Base-by-base conservation (phyloP, 2,113 vertebrate species). In the Rana temporaria region DNA sequence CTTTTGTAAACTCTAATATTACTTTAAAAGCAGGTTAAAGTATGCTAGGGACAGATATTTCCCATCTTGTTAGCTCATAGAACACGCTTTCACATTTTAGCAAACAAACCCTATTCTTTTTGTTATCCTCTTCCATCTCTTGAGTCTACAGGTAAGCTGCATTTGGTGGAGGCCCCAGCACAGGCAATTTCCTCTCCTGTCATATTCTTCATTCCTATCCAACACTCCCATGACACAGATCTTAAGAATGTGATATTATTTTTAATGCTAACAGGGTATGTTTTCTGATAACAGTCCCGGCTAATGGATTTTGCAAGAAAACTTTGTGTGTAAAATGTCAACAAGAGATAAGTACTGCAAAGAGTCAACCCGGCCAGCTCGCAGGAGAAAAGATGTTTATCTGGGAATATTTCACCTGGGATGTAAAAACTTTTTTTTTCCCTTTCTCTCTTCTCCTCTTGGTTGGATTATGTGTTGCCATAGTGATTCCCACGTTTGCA, bases 301-400 rank as follows among this genome's bases (percentile, higher is more conserved):
- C 38, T 87, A 88, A 88, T 86, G 60, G 72, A 85, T 87, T 90
- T 87, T 88, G 73, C 24, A 81, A 89, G 70, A 84, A 84, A 86
- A 70, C 71, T 86, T 86, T 79, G 19, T 22, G n/a, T 76, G 42
- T 84, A 86, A 90, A 89, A 84, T 86, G 34, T 87, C 79, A 87
- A 84, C 57, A 86, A 53, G 19, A 85, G 72, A 87, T 78, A 87
- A 88, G 87, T 82, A 85, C 2, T 85, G 34, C 78, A 86, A 85
- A 85, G 83, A 89, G 68, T 86, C 63, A 86, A 79, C 88, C 64
- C 67, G 17, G 62, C 5, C 70, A 5, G 65, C 69, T 84, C 24
- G 76, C 75, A 12, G 77, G 53, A 80, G 22, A 77, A 72, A 71
- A 84, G 82, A 86, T 85, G 81, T 20, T 74, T 42, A 87, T 85